A percentile compares a stretch with the other conserved stretches of the same genome.
phyloP scores from a whole-genome alignment of 2,888 invertebrate species.

The Sympetrum striolatum region DNA sequence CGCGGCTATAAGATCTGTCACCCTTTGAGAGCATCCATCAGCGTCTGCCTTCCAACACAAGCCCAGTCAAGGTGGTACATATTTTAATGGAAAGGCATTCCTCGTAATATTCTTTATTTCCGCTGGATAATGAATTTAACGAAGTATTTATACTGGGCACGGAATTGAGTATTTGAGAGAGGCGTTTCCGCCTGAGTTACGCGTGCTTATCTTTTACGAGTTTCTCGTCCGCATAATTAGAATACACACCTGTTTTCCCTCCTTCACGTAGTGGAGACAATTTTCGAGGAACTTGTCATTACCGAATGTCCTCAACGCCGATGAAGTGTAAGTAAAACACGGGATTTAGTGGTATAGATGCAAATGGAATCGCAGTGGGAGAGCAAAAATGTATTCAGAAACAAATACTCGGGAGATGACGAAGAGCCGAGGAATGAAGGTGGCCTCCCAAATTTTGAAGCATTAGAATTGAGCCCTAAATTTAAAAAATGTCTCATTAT shows the following conservation, averaged over 20 bases:
- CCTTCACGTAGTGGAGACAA: too few species aligned
- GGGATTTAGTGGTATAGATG: too few species aligned
- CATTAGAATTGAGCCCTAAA: too few species aligned
- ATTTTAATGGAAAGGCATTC: not conserved
- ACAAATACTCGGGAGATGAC: too few species aligned
- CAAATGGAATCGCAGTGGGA: too few species aligned
- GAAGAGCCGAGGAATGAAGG: too few species aligned
- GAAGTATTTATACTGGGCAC: not conserved
- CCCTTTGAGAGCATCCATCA: not conserved
- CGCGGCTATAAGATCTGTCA: not conserved
- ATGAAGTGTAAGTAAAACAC: too few species aligned
- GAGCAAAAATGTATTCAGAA: too few species aligned
- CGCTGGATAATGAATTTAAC: not conserved
- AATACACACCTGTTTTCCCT: not conserved
- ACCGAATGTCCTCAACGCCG: too few species aligned
- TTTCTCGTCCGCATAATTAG: not conserved
- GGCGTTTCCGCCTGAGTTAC: not conserved
- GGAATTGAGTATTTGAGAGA: not conserved
- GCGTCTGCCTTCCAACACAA: not conserved
- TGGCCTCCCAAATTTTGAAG: too few species aligned
- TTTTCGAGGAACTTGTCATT: too few species aligned
- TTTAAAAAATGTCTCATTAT: too few species aligned
- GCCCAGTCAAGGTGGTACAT: not conserved
- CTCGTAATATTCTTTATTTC: not conserved
- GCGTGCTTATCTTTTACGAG: not conserved